Evolutionary conservation across 2,113 vertebrate genomes (phyloP), one percentile per base, ranked within the genome.

Genomic region (Taurulus bubalis): DNA sequence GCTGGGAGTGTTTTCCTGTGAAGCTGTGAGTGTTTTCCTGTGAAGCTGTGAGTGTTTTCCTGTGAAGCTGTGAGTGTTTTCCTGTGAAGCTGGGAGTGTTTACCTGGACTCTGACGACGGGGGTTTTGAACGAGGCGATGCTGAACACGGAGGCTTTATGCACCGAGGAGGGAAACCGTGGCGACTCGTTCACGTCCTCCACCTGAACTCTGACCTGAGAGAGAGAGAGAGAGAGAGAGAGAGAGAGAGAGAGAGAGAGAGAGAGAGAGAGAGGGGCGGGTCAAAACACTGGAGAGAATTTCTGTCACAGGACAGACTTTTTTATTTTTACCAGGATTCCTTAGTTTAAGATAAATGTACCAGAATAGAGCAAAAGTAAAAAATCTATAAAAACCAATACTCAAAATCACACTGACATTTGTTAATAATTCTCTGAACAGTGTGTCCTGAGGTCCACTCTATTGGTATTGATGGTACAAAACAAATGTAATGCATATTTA

Each of bases 81-180:
- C 96, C 94, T 94, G 90, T n/a, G n/a, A n/a, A n/a, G 34, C 34
- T 34, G 34, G 34, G 34, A 34, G 34, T 6, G 34, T 6, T 34
- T 34, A 97, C 96, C 94, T 94, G 90, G 22, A 96, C 93, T 4
- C 80, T 86, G 70, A 94, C 16, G 28, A 96, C 86, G 0, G 93
- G 69, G 51, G 91, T 92, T 84, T 90, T 95, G 81, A 94, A 95
- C 0, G 93, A 94, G 3, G 93, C 89, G 0, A 93, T 87, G 87
- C 63, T 96, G 24, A 95, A 90, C 32, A 96, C 28, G 1, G 89
- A 90, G 24, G 88, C 94, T 0, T 79, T 38, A 70, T 95, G 96
- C 9, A 7, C 12, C 0, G 75, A 5, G 1, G 0, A 15, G 70
- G 64, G 15, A 80, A 96, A 96, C 12, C 9, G 9, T 0, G 96